Evolutionary conservation across 2,888 invertebrate genomes (phyloP), one percentile per base, ranked within the genome.

Genomic region (Diabrotica balteata): DNA sequence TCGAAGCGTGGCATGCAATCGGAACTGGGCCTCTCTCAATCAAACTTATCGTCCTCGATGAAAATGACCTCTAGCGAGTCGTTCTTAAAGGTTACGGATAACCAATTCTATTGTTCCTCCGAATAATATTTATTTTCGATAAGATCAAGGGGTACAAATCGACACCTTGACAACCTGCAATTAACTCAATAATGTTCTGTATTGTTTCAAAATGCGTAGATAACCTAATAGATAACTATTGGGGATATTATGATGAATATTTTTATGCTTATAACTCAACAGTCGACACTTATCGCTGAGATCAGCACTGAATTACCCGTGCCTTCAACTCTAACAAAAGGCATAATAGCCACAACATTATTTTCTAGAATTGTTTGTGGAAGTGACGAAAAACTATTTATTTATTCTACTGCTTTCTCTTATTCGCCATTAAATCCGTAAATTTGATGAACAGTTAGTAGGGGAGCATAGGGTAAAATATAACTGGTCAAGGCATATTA

Each of bases 121-220:
- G 81, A 81, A 80, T 83, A 83, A 82, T 84, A 84, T 84, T 84
- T 84, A 84, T 84, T 83, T 83, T 82, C 82, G 84, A 84, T 84
- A 84, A 77, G 76, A 84, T 84, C 84, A 81, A 76, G 78, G 77
- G 79, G 81, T 80, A 84, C 84, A 83, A 84, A 84, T 84, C 83
- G 84, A 84, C 84, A 84, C 84, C 83, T 84, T 83, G 84, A 84
- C 84, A 84, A 83, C 83, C 83, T 66, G 73, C 81, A 83, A 84
- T 84, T 84, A 84, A 80, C 82, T 80, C 80, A 77, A 79, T 82
- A 81, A 82, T 81, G 82, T 82, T 81, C 79, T 78, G 81, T 82
- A 83, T 83, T 83, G 81, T 83, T 84, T 80, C 77, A 79, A 78
- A 78, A 77, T 73, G 71, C 76, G 73, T 73, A 78, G 79, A 79